Percentiles rank a stretch among this genome's conserved stretches.
phyloP scores from a whole-genome alignment of 2,113 vertebrate species.

The Pelodiscus sinensis region DNA sequence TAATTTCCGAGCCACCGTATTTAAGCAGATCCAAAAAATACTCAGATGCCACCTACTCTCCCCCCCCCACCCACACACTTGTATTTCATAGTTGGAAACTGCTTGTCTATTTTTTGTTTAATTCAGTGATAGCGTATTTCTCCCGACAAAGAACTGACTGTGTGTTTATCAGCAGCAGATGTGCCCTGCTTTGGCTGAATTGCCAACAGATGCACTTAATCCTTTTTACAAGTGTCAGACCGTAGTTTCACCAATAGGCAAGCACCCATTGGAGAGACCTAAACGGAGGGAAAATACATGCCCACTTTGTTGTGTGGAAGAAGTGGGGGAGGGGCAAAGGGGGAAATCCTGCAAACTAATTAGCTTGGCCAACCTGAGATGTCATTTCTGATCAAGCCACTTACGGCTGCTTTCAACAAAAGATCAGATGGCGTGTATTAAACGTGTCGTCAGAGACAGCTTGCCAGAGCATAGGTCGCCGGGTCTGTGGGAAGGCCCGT shows the following conservation, averaged over 20 bases:
- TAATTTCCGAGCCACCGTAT: background rate
- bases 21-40: background rate
- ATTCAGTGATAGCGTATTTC: rapidly evolving
- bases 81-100: background rate
- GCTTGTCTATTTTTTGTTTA: background rate
- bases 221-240: background rate
- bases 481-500: background rate
- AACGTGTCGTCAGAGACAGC: background rate
- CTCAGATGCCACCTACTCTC: no score
- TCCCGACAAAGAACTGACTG: conserved; percentile 16
- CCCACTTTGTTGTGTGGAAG: background rate
- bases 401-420: conserved; percentile 38
- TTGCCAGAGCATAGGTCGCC: background rate
- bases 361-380: conserved; percentile 50
- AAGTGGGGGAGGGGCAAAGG: background rate
- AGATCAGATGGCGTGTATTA: conserved; percentile 37
- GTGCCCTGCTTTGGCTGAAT: background rate
- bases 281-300: background rate
- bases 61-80: no score
- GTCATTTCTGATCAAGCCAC: conserved; percentile 47
- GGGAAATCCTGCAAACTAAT: conserved; percentile 46
- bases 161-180: background rate
- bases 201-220: background rate
- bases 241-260: background rate
- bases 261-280: conserved; percentile 2